A percentile compares a stretch with the other conserved stretches of the same genome.
phyloP scores from a whole-genome alignment of 1,140 invertebrate species.

The Drosophila melanogaster region DNA sequence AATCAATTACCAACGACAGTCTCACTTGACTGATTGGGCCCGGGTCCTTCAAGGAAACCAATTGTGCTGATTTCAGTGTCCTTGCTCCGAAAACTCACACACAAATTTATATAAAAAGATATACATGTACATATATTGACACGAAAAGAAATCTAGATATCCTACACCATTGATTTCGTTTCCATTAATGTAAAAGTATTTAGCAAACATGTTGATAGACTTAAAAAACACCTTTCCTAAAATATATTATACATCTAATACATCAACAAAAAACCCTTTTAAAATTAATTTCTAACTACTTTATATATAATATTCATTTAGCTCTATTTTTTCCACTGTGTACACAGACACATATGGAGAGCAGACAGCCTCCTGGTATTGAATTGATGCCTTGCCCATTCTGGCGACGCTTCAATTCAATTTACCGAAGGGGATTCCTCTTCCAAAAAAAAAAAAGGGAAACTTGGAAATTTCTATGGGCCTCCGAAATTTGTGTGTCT shows the following conservation, averaged over 20 bases:
- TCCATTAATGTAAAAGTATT: too few species aligned
- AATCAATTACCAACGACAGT: conserved; percentile 66
- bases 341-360: conserved; percentile 50
- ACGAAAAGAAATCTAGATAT: neutral
- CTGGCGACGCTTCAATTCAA: conserved; percentile 49
- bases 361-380: conserved; percentile 28
- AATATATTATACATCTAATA: too few species aligned
- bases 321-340: neutral
- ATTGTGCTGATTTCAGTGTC: conserved; percentile 31
- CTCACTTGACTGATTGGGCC: conserved; percentile 45
- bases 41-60: conserved; percentile 24
- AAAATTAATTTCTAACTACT: too few species aligned
- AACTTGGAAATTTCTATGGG: conserved; percentile 48
- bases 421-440: conserved; percentile 32
- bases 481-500: conserved; percentile 37
- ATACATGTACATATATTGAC: neutral
- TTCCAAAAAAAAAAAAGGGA: conserved; percentile 18
- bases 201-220: too few species aligned
- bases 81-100: conserved; percentile 27
- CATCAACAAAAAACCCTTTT: too few species aligned
- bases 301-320: too few species aligned
- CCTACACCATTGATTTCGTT: too few species aligned
- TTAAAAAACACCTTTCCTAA: too few species aligned
- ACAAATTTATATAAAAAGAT: too few species aligned
- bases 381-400: conserved; percentile 45